These are phyloP conservation scores for Strigops habroptila DNA, from an alignment of 2,113 vertebrate species.

Conservation along the genomic window DNA sequence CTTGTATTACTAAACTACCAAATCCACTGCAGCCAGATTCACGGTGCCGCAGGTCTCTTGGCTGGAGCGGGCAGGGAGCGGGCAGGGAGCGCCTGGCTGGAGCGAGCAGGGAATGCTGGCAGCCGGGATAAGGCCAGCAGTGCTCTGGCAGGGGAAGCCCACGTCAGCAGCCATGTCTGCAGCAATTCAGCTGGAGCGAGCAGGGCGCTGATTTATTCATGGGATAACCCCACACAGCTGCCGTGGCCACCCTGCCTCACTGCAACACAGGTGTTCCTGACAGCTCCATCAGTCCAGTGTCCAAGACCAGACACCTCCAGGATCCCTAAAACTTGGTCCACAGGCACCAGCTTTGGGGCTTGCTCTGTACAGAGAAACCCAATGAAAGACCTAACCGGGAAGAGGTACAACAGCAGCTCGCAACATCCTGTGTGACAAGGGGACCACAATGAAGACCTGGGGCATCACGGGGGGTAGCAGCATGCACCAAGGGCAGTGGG, in stretches of 20 bases:
- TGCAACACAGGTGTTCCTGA: accelerated
- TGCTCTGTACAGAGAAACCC: not conserved
- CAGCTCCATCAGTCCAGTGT: accelerated
- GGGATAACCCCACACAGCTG: accelerated
- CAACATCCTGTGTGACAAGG: not conserved
- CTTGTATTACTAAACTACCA: not conserved
- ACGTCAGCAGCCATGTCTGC: not conserved
- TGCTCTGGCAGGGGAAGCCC: not conserved
- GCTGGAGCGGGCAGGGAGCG: not conserved
- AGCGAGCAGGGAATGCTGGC: not conserved
- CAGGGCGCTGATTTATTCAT: not conserved
- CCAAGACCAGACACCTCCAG: not conserved
- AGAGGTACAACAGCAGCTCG: not conserved
- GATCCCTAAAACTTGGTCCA: accelerated
- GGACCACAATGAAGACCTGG: accelerated
- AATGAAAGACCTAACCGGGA: accelerated
- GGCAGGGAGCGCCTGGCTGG: not conserved
- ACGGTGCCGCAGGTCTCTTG: accelerated
- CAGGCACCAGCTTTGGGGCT: accelerated
- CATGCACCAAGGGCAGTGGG: accelerated
- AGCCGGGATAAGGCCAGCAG: not conserved
- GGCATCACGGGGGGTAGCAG: accelerated
- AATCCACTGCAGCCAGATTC: not conserved
- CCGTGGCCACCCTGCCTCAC: accelerated
- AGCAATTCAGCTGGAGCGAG: not conserved